These are phyloP conservation scores for Oceanites oceanicus DNA, from an alignment of 2,113 vertebrate genomes.

Conservation along the genomic window DNA sequence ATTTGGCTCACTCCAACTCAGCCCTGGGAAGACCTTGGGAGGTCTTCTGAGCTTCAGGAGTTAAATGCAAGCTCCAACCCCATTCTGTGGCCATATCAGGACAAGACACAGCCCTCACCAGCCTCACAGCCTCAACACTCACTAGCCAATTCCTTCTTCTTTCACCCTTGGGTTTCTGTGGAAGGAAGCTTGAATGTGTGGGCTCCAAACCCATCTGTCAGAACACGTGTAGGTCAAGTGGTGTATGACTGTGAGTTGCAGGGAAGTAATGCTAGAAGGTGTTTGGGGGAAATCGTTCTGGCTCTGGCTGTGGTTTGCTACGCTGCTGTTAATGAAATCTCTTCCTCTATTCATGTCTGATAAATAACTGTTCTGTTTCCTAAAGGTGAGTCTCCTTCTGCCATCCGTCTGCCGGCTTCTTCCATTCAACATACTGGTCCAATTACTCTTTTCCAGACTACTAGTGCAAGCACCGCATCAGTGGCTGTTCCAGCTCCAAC, in stretches of 20 bases:
- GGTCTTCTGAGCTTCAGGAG: neutral
- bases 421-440: constrained; percentile 62
- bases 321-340: neutral
- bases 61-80: neutral
- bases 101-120: neutral
- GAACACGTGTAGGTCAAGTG: neutral
- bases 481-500: constrained; percentile 55
- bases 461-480: constrained; percentile 51
- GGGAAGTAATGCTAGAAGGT: neutral
- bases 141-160: neutral
- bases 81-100: neutral
- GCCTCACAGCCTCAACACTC: neutral
- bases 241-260: neutral
- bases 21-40: too few species aligned
- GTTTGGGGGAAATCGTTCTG: neutral
- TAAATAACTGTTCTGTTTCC: constrained; percentile 38
- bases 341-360: neutral
- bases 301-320: neutral
- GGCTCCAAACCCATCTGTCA: neutral
- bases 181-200: neutral
- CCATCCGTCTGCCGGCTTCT: constrained; percentile 55
- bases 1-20: neutral
- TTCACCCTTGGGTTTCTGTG: neutral
- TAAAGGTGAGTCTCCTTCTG: constrained; percentile 66
- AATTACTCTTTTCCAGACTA: constrained; percentile 72